Evolutionary conservation across 2,888 invertebrate species (phyloP), one percentile per base, ranked within the genome.

Genomic region (Diplazon laetatorius): DNA sequence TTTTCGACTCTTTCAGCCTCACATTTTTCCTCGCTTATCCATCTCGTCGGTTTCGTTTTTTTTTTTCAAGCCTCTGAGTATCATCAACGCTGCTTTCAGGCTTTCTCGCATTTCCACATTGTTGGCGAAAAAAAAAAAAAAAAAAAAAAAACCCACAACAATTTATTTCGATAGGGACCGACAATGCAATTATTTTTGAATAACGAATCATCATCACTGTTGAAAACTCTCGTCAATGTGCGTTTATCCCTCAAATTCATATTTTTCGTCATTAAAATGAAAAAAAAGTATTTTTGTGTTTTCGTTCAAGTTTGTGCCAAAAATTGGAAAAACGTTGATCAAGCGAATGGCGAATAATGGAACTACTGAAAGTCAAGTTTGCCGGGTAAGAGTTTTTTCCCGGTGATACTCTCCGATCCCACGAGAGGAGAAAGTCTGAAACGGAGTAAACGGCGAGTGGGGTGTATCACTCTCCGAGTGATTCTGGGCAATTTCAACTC

Each of bases 401-500:
- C 39, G 50, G 48, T 22, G 35, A 16, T 42, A 30, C 9, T 62
- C 42, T 44, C 60, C 63, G 10, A 44, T 46, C 50, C 42, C 48
- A 35, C 37, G 20, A 9, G 25, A 63, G 57, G 48, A 18, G 48
- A 50, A 65, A 68, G 48, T 48, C 68, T 57, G 42, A 73, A 63
- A 18, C 59, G 44, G 35, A 50, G 50, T 37, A 71, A 71, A 25
- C 52, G n/a, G 44, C 37, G 16, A 39, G 59, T 35, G 30, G 10
- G 30, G 6, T 62, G 60, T 71, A 72, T 50, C n/a, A n/a, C n/a
- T n/a, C n/a, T 30, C 30, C 22, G 39, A 37, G 66, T 78, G 74
- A 78, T 78, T 75, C 66, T 65, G 60, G 78, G 66, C 71, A 78
- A 78, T 78, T 78, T 78, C 60, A 70, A 71, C 62, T 62, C 18